Conservation (phyloP, 2,888 invertebrate genomes). For the Apotomis turbidana region DNA sequence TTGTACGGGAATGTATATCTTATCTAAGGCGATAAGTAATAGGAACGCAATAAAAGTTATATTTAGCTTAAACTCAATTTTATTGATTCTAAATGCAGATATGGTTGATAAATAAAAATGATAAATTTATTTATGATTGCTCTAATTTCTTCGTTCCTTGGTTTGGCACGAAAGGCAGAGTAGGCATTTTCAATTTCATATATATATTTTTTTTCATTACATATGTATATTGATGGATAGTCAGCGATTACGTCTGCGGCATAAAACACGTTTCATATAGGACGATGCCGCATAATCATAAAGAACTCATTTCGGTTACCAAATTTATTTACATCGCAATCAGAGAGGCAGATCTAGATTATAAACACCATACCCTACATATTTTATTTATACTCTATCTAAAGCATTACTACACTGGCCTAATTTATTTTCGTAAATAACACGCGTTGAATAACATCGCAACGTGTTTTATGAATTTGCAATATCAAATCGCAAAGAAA, state of each 20-base stretch:
- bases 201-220: neutral
- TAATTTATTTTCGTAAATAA: constrained; percentile 32
- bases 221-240: constrained; percentile 1
- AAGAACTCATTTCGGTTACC: constrained; percentile 29
- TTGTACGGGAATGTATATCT: constrained; percentile 18
- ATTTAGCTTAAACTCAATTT: constrained; percentile 17
- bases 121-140: neutral
- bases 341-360: constrained; percentile 26
- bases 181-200: neutral
- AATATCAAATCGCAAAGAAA: constrained; percentile 9
- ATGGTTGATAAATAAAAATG: neutral
- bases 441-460: constrained; percentile 26
- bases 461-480: constrained; percentile 17
- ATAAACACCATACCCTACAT: constrained; percentile 31
- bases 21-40: constrained; percentile 36
- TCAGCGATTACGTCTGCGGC: constrained; percentile 5
- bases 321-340: constrained; percentile 27
- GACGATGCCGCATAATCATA: constrained; percentile 14
- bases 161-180: neutral
- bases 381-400: constrained; percentile 26
- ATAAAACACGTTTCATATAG: constrained; percentile 23
- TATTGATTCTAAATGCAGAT: constrained; percentile 5
- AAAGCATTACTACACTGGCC: constrained; percentile 27
- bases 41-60: constrained; percentile 31
- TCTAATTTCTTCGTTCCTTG: constrained; percentile 4